These are phyloP conservation scores for Tamias sibiricus DNA, from an alignment of 2,113 vertebrate genomes.

Conservation along the genomic window DNA sequence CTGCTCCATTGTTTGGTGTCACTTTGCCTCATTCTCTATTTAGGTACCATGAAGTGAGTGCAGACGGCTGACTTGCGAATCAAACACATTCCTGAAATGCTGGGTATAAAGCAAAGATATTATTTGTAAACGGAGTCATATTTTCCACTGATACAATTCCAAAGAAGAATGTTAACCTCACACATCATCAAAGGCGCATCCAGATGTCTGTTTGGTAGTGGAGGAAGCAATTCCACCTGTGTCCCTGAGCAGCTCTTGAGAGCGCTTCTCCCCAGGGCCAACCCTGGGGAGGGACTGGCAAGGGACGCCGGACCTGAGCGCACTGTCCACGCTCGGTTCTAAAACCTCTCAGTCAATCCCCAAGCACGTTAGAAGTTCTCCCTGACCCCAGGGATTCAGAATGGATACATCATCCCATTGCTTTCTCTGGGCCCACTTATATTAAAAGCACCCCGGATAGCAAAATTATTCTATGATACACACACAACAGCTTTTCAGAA, in stretches of 20 bases:
- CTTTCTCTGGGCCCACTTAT: neutral
- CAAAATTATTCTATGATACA: neutral
- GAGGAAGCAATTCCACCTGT: neutral
- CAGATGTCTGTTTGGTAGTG: too few relatives aligned
- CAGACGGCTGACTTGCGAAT: neutral
- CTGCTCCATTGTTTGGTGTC: neutral
- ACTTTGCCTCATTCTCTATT: neutral
- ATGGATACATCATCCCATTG: neutral
- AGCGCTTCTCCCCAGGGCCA: neutral
- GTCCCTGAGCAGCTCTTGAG: rapidly evolving
- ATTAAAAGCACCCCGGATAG: neutral
- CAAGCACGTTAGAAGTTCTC: neutral
- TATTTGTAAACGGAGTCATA: neutral
- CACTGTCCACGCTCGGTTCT: rapidly evolving
- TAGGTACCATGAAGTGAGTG: neutral
- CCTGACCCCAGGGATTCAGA: neutral
- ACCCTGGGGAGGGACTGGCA: neutral
- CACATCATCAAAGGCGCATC: neutral
- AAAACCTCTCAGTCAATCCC: neutral
- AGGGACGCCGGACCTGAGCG: rapidly evolving
- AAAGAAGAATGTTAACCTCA: neutral
- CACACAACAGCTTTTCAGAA: neutral
- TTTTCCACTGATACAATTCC: conserved; percentile 42
- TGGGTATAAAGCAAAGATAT: neutral
- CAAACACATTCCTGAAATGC: neutral